These are phyloP conservation scores for Sebastes alutus DNA, from an alignment of 2,797 vertebrate species.

Conservation along the genomic window DNA sequence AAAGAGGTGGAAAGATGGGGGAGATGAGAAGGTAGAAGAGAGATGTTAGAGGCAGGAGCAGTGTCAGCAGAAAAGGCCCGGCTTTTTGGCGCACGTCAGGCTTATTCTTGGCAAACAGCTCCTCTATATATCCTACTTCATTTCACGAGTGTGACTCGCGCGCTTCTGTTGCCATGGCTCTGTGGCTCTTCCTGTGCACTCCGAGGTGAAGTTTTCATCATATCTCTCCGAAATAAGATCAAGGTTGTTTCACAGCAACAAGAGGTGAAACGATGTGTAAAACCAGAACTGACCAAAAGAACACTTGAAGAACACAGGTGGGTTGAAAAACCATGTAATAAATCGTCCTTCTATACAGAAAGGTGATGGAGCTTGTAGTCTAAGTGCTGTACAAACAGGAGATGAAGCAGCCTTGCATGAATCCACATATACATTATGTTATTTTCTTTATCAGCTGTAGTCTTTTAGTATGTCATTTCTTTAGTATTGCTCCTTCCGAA, in stretches of 20 bases:
- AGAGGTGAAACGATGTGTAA: not conserved
- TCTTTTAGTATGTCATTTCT: constrained; percentile 32
- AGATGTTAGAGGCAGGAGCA: constrained; percentile 36
- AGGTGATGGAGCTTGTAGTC: not conserved
- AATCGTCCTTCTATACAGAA: not conserved
- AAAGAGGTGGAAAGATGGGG: constrained; percentile 26
- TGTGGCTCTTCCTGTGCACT: constrained; percentile 14
- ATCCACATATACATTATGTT: constrained; percentile 13
- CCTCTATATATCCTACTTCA: constrained; percentile 37
- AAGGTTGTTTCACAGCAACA: constrained; percentile 2
- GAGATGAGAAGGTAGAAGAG: constrained; percentile 36
- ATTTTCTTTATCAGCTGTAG: constrained; percentile 37
- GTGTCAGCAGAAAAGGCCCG: constrained; percentile 47
- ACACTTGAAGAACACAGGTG: not conserved
- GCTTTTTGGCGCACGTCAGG: constrained; percentile 41
- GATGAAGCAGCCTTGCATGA: constrained; percentile 8
- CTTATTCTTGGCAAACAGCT: constrained; percentile 51
- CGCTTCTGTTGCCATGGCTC: constrained; percentile 37
- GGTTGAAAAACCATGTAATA: not conserved
- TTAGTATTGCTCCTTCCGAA: constrained; percentile 32
- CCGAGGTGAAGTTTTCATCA: not conserved
- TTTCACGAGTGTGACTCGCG: constrained; percentile 35
- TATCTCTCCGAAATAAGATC: constrained; percentile 19
- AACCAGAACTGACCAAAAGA: not conserved
- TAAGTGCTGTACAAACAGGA: constrained; percentile 11